A percentile compares a stretch with the other conserved stretches of the same genome.
These are phyloP conservation scores for Chromis chromis DNA, from an alignment of 2,797 vertebrate genomes.

Conservation along the genomic window DNA sequence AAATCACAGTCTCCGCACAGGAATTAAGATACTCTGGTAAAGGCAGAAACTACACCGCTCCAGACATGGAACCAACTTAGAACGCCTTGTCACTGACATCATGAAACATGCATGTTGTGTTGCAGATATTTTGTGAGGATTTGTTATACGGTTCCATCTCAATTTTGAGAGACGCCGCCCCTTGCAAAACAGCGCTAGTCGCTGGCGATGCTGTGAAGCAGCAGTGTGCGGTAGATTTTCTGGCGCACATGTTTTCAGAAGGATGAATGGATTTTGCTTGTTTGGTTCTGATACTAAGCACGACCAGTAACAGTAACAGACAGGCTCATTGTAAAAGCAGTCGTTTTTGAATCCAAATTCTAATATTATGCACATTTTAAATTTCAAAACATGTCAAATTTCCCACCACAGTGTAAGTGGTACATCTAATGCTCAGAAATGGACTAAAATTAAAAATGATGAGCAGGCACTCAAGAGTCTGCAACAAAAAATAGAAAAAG, in stretches of 20 bases:
- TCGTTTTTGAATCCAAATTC: neutral
- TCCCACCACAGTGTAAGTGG: neutral
- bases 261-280: slow-evolving; percentile 13
- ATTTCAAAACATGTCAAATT: neutral
- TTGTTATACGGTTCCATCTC: slow-evolving; percentile 41
- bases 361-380: neutral
- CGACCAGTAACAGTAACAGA: neutral
- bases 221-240: slow-evolving; percentile 18
- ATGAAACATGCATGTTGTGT: slow-evolving; percentile 62
- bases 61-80: slow-evolving; percentile 40
- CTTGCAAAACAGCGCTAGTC: slow-evolving; percentile 41
- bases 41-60: slow-evolving; percentile 56
- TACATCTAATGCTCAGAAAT: neutral
- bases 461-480: slow-evolving; percentile 1
- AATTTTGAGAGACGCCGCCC: slow-evolving; percentile 34
- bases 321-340: neutral
- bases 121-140: slow-evolving; percentile 54
- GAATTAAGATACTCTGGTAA: slow-evolving; percentile 75
- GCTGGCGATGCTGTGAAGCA: slow-evolving; percentile 46
- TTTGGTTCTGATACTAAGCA: slow-evolving; percentile 14
- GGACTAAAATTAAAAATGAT: neutral
- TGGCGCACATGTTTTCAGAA: neutral
- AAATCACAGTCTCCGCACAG: slow-evolving; percentile 75
- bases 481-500: neutral
- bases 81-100: slow-evolving; percentile 50